Evolutionary conservation across 1,140 invertebrate genomes (phyloP).

Genomic region (Drosophila obscura): DNA sequence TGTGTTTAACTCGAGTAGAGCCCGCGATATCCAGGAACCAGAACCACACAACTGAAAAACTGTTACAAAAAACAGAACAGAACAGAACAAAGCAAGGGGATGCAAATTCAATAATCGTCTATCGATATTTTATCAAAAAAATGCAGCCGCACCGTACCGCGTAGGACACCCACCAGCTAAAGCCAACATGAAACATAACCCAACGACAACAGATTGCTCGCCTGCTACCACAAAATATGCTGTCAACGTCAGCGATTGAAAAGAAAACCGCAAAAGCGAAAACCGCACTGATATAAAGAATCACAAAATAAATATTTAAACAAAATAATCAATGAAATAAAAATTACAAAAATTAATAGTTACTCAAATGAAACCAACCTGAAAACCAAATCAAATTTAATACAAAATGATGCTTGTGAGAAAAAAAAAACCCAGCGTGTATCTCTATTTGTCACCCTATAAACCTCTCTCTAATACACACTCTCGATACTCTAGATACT

Average conservation of each 20-base stretch:
- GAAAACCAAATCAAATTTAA: slow-evolving; percentile 74
- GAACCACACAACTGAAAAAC: slow-evolving; percentile 11
- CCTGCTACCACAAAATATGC: slow-evolving; percentile 67
- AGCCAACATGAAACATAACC: slow-evolving; percentile 39
- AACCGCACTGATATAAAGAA: background rate
- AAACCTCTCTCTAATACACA: background rate
- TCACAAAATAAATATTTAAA: slow-evolving; percentile 3
- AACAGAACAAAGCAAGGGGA: slow-evolving; percentile 51
- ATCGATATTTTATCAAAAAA: slow-evolving; percentile 80
- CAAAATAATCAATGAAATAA: slow-evolving; percentile 5
- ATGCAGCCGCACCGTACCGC: slow-evolving; percentile 37
- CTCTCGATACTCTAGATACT: background rate
- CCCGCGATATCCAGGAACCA: slow-evolving; percentile 34
- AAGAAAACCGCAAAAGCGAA: slow-evolving; percentile 15
- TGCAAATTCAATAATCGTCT: slow-evolving; percentile 69
- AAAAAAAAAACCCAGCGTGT: background rate
- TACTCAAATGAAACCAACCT: slow-evolving; percentile 14
- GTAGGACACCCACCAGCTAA: slow-evolving; percentile 12
- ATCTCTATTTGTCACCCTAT: slow-evolving; percentile 12
- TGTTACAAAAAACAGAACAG: slow-evolving; percentile 22
- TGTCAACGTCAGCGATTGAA: slow-evolving; percentile 52
- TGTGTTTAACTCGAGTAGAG: slow-evolving; percentile 12
- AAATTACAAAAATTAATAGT: slow-evolving; percentile 1
- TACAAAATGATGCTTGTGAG: slow-evolving; percentile 62
- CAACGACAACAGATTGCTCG: slow-evolving; percentile 69